These are phyloP conservation scores for Desoria tigrina DNA, from an alignment of 2,888 invertebrate species.

Conservation along the genomic window DNA sequence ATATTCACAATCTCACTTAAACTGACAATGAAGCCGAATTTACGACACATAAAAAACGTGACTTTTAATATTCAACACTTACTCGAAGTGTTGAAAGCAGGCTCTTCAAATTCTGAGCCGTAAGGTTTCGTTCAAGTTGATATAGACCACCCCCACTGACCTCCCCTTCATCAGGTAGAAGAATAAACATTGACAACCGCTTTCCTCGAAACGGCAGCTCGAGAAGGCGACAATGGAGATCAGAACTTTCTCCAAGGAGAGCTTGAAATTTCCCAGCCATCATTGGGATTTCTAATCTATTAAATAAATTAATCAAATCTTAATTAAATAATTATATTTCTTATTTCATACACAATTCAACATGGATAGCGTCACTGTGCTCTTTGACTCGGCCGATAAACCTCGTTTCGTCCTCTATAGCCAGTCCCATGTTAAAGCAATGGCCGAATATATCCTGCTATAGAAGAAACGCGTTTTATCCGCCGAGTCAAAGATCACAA, in stretches of 20 bases:
- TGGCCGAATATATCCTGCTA: too few species aligned
- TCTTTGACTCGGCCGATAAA: too few species aligned
- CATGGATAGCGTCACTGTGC: too few species aligned
- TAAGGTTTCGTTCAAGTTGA: constrained; percentile 55
- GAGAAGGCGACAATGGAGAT: constrained; percentile 55
- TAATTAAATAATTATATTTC: too few species aligned
- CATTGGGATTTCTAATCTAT: constrained; percentile 56
- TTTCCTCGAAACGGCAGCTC: constrained; percentile 56
- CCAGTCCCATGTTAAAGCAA: too few species aligned
- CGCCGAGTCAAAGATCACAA: too few species aligned
- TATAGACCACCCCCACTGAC: too few species aligned
- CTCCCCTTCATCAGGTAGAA: constrained; percentile 55
- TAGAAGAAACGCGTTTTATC: too few species aligned
- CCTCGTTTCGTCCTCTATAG: too few species aligned
- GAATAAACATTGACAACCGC: constrained; percentile 56
- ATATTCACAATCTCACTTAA: constrained; percentile 12
- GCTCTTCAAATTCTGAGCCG: constrained; percentile 55
- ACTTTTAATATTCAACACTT: constrained; percentile 18
- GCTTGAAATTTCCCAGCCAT: constrained; percentile 56
- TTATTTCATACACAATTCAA: too few species aligned
- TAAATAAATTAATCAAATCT: too few species aligned
- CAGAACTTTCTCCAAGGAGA: constrained; percentile 55
- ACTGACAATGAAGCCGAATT: neutral
- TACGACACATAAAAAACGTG: neutral
- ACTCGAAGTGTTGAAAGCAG: constrained; percentile 56